These are phyloP conservation scores for Salarias fasciatus DNA, from an alignment of 2,797 vertebrate species.

Conservation along the genomic window DNA sequence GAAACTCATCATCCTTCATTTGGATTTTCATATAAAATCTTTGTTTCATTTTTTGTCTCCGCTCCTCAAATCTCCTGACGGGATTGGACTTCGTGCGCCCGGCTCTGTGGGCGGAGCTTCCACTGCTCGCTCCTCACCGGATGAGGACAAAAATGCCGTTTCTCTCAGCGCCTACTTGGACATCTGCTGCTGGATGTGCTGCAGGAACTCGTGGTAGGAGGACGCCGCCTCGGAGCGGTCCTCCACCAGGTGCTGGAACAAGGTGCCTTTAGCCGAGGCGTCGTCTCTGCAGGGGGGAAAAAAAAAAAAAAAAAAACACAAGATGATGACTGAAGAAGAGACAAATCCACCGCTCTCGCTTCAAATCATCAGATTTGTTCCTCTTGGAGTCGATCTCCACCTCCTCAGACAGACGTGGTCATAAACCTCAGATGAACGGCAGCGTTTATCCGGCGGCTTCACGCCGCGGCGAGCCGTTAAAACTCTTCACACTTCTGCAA, in stretches of 20 bases:
- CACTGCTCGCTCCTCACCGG: constrained; percentile 38
- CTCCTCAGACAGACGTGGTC: no score
- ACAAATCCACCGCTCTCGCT: no score
- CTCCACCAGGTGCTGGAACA: constrained; percentile 94
- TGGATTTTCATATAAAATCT: constrained; percentile 1
- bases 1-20: constrained; percentile 1
- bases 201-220: constrained; percentile 96
- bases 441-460: no score
- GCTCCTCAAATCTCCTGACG: neutral
- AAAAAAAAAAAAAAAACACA: no score
- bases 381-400: no score
- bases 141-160: constrained; percentile 4
- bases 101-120: no score
- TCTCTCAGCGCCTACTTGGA: constrained; percentile 85
- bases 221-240: constrained; percentile 92
- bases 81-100: constrained; percentile 3
- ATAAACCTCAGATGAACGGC: no score
- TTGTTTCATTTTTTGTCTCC: constrained; percentile 16
- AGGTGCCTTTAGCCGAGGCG: constrained; percentile 84
- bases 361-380: no score
- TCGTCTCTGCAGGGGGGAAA: constrained; percentile 88
- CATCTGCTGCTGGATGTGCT: constrained; percentile 93
- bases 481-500: no score
- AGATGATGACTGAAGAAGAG: no score
- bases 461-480: no score